Evolutionary conservation across 2,888 invertebrate genomes (phyloP).

Genomic region (Sarcophaga carnaria): DNA sequence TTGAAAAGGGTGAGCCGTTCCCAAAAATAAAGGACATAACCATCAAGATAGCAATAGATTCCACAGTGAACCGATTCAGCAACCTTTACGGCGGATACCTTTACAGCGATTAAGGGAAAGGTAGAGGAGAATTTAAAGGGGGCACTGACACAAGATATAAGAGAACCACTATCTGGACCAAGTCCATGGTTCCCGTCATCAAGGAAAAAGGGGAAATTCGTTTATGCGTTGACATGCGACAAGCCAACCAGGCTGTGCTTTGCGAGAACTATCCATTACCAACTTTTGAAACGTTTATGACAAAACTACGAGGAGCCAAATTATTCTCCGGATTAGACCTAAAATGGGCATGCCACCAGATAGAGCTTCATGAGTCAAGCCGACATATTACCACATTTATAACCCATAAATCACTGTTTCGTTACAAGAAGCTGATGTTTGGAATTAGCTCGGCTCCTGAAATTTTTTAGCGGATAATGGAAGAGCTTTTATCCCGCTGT

Average conservation of each 20-base stretch:
- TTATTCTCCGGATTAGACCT: not conserved
- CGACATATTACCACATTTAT: not conserved
- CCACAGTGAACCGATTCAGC: not conserved
- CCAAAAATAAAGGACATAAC: not conserved
- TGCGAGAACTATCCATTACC: too few relatives aligned
- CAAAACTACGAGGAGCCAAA: not conserved
- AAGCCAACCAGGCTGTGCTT: not conserved
- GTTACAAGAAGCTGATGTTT: not conserved
- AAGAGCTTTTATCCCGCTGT: not conserved
- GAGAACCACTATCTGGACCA: not conserved
- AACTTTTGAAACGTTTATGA: not conserved
- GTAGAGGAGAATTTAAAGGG: too few relatives aligned
- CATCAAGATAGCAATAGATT: not conserved
- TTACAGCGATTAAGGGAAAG: too few relatives aligned
- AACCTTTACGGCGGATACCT: not conserved
- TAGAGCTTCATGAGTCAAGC: constrained; percentile 3
- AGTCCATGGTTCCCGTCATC: not conserved
- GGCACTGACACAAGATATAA: not conserved
- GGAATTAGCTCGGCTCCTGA: not conserved
- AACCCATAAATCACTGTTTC: not conserved
- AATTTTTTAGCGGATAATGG: not conserved
- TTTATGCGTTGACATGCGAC: not conserved
- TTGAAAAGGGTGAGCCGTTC: constrained; percentile 6
- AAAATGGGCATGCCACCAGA: not conserved
- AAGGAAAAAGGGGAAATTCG: not conserved